Evolutionary conservation across 2,113 vertebrate species (phyloP).

Genomic region (Erythrolamprus reginae): DNA sequence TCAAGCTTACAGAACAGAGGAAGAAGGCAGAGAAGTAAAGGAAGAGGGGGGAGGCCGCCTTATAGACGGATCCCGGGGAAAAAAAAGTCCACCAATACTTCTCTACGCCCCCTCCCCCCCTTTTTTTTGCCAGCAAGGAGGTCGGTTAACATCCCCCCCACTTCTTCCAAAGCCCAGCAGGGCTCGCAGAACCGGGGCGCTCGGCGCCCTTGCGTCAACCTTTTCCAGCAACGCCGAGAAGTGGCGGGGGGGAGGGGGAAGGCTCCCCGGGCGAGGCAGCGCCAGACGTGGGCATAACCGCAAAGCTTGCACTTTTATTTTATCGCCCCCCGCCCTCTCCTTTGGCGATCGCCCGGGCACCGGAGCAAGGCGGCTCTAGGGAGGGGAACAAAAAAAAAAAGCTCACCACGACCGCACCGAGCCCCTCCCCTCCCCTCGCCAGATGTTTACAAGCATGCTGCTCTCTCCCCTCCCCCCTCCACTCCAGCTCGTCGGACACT

Average conservation of each 20-base stretch:
- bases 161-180: not conserved
- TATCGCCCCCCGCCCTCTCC: too few species aligned
- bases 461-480: too few species aligned
- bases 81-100: not conserved
- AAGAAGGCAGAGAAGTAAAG: too few species aligned
- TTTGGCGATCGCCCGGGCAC: not conserved
- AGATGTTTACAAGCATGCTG: not conserved
- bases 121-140: too few species aligned
- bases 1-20: not conserved
- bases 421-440: not conserved
- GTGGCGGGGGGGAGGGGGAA: not conserved
- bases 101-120: not conserved
- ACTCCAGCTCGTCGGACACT: constrained; percentile 56
- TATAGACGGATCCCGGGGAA: not conserved
- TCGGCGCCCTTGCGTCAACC: not conserved
- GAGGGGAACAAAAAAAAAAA: too few species aligned
- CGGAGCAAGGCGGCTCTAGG: not conserved
- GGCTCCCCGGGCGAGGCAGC: not conserved
- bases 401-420: not conserved
- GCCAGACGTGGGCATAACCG: not conserved
- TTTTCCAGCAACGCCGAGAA: not conserved
- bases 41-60: not conserved
- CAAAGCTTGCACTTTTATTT: not conserved
- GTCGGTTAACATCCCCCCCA: not conserved
- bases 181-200: not conserved